phyloP scores from a whole-genome alignment of 2,113 vertebrate species.

The Mugil cephalus region DNA sequence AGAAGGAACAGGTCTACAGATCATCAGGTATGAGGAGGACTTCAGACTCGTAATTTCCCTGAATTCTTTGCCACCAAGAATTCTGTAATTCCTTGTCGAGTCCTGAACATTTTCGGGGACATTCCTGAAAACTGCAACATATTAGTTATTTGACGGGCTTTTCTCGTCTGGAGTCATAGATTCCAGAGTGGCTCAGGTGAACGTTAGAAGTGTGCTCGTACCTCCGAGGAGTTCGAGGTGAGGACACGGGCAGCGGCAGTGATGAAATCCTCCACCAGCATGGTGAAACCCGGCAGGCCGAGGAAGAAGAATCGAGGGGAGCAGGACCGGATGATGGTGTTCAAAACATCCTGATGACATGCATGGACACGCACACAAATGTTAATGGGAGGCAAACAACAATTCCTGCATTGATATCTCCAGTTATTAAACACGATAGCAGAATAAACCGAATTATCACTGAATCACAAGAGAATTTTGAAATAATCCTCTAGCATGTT shows the following conservation, averaged over 20 bases:
- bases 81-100: too few species aligned
- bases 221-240: constrained; percentile 86
- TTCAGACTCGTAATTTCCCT: neutral
- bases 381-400: constrained; percentile 1
- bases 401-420: neutral
- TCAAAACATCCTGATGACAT: constrained; percentile 90
- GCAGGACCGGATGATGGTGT: constrained; percentile 92
- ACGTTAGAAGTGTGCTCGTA: constrained; percentile 67
- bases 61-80: too few species aligned
- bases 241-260: constrained; percentile 89
- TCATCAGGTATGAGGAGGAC: neutral
- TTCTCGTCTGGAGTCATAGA: neutral
- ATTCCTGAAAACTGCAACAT: neutral
- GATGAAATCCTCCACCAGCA: constrained; percentile 95
- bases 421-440: neutral
- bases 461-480: constrained; percentile 2
- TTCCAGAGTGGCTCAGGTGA: neutral
- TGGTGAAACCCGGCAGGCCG: constrained; percentile 94
- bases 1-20: neutral
- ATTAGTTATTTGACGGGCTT: neutral
- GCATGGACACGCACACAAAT: constrained; percentile 64
- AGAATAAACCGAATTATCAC: constrained; percentile 9
- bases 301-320: constrained; percentile 95
- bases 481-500: neutral
- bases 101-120: too few species aligned